Conservation (phyloP, 1,140 invertebrate species). For the Drosophila pallidifrons region DNA sequence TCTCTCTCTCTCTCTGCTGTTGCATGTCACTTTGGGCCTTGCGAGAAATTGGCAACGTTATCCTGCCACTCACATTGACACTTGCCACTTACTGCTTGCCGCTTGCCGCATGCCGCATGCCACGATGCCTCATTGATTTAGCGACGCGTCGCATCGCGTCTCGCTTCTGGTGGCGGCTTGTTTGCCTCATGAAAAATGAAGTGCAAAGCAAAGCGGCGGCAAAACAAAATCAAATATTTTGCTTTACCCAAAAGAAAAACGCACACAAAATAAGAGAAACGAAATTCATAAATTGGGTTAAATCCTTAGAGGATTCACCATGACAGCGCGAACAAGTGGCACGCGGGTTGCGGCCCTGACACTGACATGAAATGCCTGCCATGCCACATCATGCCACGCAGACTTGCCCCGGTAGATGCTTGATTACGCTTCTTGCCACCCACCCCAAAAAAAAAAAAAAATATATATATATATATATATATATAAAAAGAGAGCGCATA, state of each 20-base stretch:
- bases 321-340: constrained; percentile 82
- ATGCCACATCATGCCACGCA: not conserved
- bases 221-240: constrained; percentile 81
- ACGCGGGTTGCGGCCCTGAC: constrained; percentile 57
- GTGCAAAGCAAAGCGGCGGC: constrained; percentile 62
- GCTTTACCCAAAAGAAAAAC: constrained; percentile 40
- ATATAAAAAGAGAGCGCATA: no score
- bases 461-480: no score
- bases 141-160: constrained; percentile 9
- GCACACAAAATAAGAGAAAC: constrained; percentile 41
- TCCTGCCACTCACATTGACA: constrained; percentile 72
- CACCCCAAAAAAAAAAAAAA: constrained; percentile 57
- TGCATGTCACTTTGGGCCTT: constrained; percentile 24
- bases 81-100: constrained; percentile 56
- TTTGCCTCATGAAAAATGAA: constrained; percentile 72
- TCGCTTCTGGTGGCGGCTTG: constrained; percentile 48
- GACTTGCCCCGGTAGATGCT: constrained; percentile 46
- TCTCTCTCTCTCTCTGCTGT: not conserved
- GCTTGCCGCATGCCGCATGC: constrained; percentile 21
- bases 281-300: constrained; percentile 82
- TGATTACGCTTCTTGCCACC: constrained; percentile 51
- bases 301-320: constrained; percentile 81
- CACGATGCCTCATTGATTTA: constrained; percentile 41
- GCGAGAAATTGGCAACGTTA: constrained; percentile 65
- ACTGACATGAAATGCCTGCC: constrained; percentile 38